Evolutionary conservation across 64 coral and sea anemone species (phyloP).

Genomic region (Pocillopora damicornis): DNA sequence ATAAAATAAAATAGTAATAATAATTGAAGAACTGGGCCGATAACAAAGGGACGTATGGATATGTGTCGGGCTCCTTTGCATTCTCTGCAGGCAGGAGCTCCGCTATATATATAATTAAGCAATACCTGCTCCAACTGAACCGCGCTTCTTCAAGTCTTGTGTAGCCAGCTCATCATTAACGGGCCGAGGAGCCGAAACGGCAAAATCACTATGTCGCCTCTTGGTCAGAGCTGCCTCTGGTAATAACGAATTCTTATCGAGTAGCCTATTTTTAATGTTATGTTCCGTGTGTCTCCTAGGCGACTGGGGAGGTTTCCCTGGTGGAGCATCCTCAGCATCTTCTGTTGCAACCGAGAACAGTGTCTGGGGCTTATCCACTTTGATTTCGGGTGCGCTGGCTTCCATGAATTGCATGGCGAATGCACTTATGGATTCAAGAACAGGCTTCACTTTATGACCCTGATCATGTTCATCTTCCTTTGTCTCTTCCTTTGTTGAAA

Average conservation of each 20-base stretch:
- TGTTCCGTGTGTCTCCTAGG: conserved; percentile 4
- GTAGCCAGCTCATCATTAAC: conserved; percentile 42
- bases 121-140: not conserved
- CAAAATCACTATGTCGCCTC: conserved; percentile 49
- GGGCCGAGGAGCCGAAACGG: conserved; percentile 31
- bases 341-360: conserved; percentile 5
- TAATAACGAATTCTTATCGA: not conserved
- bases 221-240: not conserved
- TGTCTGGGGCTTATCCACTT: conserved; percentile 24
- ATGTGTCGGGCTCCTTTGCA: too few species aligned
- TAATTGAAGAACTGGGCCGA: too few species aligned
- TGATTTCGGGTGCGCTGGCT: conserved; percentile 1
- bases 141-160: conserved; percentile 29
- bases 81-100: too few species aligned
- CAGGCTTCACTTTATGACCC: not conserved
- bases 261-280: not conserved
- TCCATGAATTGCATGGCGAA: conserved; percentile 1
- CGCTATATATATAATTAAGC: too few species aligned
- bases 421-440: not conserved
- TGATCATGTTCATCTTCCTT: not conserved
- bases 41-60: too few species aligned
- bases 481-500: not conserved
- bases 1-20: too few species aligned
- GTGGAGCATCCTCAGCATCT: not conserved
- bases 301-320: conserved; percentile 5